Percentiles rank a stretch among this genome's conserved stretches.
phyloP scores from a whole-genome alignment of 2,113 vertebrate species.

The Heptranchias perlo region DNA sequence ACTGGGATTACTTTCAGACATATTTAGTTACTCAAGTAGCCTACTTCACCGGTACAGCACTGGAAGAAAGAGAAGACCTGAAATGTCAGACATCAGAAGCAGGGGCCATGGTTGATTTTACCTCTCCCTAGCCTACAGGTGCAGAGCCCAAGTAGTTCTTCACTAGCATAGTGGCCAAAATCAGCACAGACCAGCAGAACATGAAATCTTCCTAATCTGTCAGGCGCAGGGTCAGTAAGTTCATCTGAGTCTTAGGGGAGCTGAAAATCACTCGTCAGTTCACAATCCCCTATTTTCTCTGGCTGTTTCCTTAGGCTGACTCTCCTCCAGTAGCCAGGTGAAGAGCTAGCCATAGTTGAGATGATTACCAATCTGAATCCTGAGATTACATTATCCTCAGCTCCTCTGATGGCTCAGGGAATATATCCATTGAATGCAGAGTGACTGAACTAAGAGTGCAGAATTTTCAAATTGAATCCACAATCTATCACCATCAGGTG shows the following conservation, averaged over 20 bases:
- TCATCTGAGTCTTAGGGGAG: neutral
- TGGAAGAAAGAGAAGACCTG: neutral
- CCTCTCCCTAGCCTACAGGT: neutral
- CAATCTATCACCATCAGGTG: neutral
- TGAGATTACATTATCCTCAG: neutral
- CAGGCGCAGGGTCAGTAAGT: neutral
- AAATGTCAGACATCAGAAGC: neutral
- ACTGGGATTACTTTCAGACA: neutral
- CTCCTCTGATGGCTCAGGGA: neutral
- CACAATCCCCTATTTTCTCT: neutral
- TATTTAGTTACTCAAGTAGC: neutral
- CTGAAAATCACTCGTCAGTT: neutral
- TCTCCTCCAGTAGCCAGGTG: neutral
- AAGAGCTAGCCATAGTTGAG: neutral
- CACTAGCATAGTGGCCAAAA: neutral
- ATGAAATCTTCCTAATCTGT: neutral
- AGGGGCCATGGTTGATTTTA: neutral
- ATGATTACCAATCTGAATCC: neutral
- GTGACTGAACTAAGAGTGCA: neutral
- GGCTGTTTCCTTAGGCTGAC: neutral
- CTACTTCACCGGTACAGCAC: neutral
- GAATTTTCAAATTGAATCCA: neutral
- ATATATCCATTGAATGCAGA: neutral
- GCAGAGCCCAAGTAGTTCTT: neutral
- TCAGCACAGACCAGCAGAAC: neutral